Evolutionary conservation across 2,888 invertebrate species (phyloP), one percentile per base, ranked within the genome.

Genomic region (Pasiphila rectangulata): DNA sequence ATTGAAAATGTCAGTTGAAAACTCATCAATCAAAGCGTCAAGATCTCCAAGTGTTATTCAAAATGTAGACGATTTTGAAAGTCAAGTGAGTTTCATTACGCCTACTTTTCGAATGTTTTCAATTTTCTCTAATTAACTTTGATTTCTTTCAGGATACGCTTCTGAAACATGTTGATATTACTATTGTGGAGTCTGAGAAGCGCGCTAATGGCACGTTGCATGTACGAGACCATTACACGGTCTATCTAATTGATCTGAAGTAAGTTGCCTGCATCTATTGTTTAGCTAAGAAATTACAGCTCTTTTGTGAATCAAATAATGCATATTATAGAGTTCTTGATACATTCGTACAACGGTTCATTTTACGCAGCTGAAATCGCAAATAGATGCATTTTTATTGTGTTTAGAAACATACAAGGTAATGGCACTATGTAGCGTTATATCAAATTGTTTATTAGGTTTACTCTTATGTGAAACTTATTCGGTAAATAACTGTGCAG

Each of bases 241-340:
- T 94, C 24, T 94, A 94, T 82, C 89, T 94, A 72, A 92, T 94
- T 67, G 94, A 94, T 89, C 91, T 93, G 51, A 94, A 93, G 94
- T 94, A 86, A 90, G 91, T 69, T 45, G 23, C 57, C 38, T 48
- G 29, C 59, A 60, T 67, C 58, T 60, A 67, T 72, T 75, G 72
- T 77, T 75, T 69, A 64, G 55, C 42, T 63, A 51, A 46, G 45
- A 58, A 68, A 72, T 76, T 72, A 64, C 50, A 47, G 47, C 45
- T 61, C 51, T 48, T 48, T 62, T 64, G 46, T 57, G 45, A 53
- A 45, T 40, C 61, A 72, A 67, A 69, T 72, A 61, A 46, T 40
- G 27, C 49, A 45, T 56, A 54, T 62, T 39, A 32, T 27, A 20
- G 24, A 46, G 3, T 10, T 58, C 34, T 13, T 24, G 9, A 4